These are phyloP conservation scores for Lutjanus erythropterus DNA, from an alignment of 2,113 vertebrate species.

Conservation along the genomic window DNA sequence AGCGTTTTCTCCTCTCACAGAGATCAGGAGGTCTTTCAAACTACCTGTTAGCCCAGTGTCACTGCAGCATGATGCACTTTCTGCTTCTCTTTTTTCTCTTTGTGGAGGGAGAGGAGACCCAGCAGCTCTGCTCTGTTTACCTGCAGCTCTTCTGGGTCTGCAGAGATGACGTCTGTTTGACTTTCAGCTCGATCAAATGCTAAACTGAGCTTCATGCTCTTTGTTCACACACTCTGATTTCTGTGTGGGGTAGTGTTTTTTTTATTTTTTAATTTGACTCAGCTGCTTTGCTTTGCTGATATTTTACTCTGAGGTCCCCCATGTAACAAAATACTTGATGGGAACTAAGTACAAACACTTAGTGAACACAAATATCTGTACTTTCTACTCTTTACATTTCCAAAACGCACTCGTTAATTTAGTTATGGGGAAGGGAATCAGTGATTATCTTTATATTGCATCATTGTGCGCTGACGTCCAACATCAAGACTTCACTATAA, in stretches of 20 bases:
- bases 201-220: conserved; percentile 12
- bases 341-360: too few relatives aligned
- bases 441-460: too few relatives aligned
- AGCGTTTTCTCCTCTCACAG: background rate
- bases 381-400: too few relatives aligned
- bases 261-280: background rate
- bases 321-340: background rate
- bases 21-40: conserved; percentile 29
- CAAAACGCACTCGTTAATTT: too few relatives aligned
- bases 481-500: too few relatives aligned
- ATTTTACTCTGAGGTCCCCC: background rate
- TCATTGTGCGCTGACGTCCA: too few relatives aligned
- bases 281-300: background rate
- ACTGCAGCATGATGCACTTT: background rate
- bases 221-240: conserved; percentile 1
- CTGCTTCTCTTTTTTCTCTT: background rate
- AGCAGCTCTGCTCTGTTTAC: conserved; percentile 12
- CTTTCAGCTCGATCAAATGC: conserved; percentile 24
- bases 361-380: too few relatives aligned
- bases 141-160: background rate
- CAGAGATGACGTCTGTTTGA: background rate
- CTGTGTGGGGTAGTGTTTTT: background rate
- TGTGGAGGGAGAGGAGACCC: background rate
- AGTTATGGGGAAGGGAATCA: too few relatives aligned
- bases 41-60: conserved; percentile 18